These are phyloP conservation scores for Scaptomyza tumidula DNA, from an alignment of 2,888 invertebrate genomes.

Conservation along the genomic window DNA sequence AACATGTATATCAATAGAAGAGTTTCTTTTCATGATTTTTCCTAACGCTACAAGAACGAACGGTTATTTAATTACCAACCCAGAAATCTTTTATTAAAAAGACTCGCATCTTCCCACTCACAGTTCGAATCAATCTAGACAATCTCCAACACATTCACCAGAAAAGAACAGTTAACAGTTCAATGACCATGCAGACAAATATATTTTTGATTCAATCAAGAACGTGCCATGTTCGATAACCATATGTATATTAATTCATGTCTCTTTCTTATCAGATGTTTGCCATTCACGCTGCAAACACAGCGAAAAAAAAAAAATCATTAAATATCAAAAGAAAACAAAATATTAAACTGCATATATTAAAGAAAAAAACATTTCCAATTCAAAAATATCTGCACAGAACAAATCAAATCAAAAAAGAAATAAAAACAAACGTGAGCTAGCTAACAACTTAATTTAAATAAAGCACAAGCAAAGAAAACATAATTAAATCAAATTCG, in stretches of 20 bases:
- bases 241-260: conserved; percentile 49
- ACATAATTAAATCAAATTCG: conserved; percentile 63
- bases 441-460: conserved; percentile 56
- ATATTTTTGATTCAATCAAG: conserved; percentile 6
- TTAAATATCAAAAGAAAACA: conserved; percentile 7
- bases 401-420: conserved; percentile 50
- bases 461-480: conserved; percentile 39
- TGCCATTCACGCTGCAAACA: conserved; percentile 35
- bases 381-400: conserved; percentile 52
- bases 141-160: not conserved
- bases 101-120: not conserved
- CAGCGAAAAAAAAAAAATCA: not conserved
- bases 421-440: conserved; percentile 48
- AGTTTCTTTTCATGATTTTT: too few relatives aligned
- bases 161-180: conserved; percentile 35
- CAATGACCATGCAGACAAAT: conserved; percentile 44
- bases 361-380: conserved; percentile 34
- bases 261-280: conserved; percentile 21
- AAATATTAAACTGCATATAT: conserved; percentile 54
- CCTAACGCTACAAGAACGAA: too few relatives aligned
- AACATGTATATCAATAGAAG: too few relatives aligned
- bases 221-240: not conserved
- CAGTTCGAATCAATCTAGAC: not conserved
- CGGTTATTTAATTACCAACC: too few relatives aligned
- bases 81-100: not conserved